Evolutionary conservation across 2,888 invertebrate species (phyloP).

Genomic region (Acanthococcus lagerstroemiae): DNA sequence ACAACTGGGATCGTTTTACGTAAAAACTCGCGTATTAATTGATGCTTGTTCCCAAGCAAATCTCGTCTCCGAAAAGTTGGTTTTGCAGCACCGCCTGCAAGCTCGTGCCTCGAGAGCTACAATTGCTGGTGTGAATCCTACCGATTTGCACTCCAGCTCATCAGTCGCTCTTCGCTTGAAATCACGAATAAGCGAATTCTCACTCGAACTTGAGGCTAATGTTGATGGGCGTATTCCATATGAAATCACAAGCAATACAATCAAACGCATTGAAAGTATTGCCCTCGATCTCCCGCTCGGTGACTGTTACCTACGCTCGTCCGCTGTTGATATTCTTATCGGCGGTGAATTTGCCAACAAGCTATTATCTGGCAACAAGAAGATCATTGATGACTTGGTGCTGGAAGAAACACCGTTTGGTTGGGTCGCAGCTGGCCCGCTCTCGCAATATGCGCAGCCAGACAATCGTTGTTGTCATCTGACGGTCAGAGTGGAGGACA

Average conservation of each 20-base stretch:
- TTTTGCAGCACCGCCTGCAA: neutral
- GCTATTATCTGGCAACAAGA: neutral
- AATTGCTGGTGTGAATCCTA: neutral
- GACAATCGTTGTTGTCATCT: neutral
- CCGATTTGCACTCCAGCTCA: neutral
- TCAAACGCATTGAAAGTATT: neutral
- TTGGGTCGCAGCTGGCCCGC: conserved; percentile 12
- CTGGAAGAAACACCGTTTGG: conserved; percentile 17
- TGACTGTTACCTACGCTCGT: neutral
- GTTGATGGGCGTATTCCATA: conserved; percentile 2
- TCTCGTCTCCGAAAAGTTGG: conserved; percentile 6
- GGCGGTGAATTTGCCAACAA: neutral
- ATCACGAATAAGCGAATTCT: conserved; percentile 5
- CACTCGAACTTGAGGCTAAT: conserved; percentile 4
- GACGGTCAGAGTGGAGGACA: conserved; percentile 1
- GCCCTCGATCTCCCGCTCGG: neutral
- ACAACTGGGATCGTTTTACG: neutral
- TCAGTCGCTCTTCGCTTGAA: neutral
- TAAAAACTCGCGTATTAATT: conserved; percentile 8
- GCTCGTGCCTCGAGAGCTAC: neutral
- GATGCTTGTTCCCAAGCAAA: conserved; percentile 11
- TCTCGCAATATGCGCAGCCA: neutral
- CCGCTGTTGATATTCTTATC: neutral
- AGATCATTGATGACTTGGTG: neutral
- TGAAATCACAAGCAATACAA: neutral